phyloP scores from a whole-genome alignment of 30 jellyfish, hydroid and myxozoan species.

The Pseudorhiza aurosa region DNA sequence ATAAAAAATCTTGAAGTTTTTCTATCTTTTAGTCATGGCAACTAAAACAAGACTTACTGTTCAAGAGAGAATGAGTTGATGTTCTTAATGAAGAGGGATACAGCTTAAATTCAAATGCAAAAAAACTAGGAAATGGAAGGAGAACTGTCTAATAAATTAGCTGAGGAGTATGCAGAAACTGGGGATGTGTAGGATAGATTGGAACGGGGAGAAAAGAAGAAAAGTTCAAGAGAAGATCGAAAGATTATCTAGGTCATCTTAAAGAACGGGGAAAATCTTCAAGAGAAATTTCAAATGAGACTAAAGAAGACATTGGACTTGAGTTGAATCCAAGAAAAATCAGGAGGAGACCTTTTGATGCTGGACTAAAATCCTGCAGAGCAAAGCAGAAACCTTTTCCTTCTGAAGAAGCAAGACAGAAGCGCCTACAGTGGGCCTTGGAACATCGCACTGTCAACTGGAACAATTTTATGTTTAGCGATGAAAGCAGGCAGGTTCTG shows the following conservation, averaged over 20 bases:
- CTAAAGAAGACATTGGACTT: neutral
- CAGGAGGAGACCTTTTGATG: neutral
- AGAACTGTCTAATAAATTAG: neutral
- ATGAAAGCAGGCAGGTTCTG: neutral
- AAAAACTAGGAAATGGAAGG: neutral
- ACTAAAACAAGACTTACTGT: neutral
- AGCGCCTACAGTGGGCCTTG: slow-evolving; percentile 10
- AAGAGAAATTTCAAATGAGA: neutral
- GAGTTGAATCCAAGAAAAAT: neutral
- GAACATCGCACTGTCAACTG: neutral
- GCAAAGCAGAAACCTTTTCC: neutral
- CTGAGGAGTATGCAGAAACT: neutral
- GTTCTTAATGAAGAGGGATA: slow-evolving; percentile 6
- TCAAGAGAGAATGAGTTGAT: neutral
- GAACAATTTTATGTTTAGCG: neutral
- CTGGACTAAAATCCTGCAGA: neutral
- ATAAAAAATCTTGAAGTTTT: neutral
- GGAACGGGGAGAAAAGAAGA: neutral
- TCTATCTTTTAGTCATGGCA: neutral
- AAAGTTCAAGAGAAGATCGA: neutral
- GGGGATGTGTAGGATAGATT: slow-evolving; percentile 3
- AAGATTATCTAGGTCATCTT: neutral
- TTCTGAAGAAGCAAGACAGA: neutral
- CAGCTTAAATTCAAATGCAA: neutral
- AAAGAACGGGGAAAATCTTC: neutral